Conservation (phyloP, 2,888 invertebrate species). For the Morpho deidamia region DNA sequence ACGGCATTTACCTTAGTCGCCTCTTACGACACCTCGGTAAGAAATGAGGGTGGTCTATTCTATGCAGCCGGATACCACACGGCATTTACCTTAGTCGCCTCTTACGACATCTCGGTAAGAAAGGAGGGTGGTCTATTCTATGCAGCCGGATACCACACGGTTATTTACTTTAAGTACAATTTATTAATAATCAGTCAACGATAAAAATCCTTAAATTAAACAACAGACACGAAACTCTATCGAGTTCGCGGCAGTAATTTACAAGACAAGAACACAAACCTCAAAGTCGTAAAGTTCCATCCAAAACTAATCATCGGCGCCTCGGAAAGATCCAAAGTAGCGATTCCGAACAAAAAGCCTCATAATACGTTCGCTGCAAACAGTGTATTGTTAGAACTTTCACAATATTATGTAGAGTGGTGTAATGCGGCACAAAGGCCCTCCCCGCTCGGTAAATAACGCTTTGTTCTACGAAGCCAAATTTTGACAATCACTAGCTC, state of each 20-base stretch:
- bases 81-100: too few relatives aligned
- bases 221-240: neutral
- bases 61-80: too few relatives aligned
- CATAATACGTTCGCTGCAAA: slow-evolving; percentile 59
- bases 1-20: too few relatives aligned
- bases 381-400: slow-evolving; percentile 72
- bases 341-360: slow-evolving; percentile 49
- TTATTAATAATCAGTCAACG: neutral
- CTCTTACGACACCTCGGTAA: too few relatives aligned
- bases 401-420: slow-evolving; percentile 78
- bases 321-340: slow-evolving; percentile 36
- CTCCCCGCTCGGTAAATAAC: slow-evolving; percentile 73
- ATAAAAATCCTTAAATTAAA: neutral
- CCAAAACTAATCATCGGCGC: slow-evolving; percentile 44
- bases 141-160: too few relatives aligned
- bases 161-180: too few relatives aligned
- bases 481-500: slow-evolving; percentile 79
- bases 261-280: slow-evolving; percentile 20
- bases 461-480: slow-evolving; percentile 79
- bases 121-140: too few relatives aligned
- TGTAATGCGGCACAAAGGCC: slow-evolving; percentile 75
- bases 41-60: too few relatives aligned
- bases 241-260: slow-evolving; percentile 17
- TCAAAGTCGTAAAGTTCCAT: slow-evolving; percentile 14
- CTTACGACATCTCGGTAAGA: too few relatives aligned